Base-by-base conservation (phyloP, 2,797 vertebrate genomes). In the Falco berigora region DNA sequence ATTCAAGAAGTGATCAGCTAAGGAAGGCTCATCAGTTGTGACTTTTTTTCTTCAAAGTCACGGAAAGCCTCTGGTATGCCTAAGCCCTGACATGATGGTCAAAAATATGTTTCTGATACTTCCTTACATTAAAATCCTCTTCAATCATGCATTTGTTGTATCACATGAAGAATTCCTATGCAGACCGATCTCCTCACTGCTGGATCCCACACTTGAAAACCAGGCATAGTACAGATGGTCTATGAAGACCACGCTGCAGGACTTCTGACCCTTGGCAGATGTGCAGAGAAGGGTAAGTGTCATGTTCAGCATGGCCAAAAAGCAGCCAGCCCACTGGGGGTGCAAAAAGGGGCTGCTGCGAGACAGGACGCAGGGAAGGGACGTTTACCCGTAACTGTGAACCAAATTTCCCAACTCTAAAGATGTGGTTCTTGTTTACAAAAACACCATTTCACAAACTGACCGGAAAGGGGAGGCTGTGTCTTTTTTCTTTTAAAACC, bases 251-350 rank as follows among this genome's bases (percentile, higher is more conserved):
- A 63, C 4, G 0, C 80, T 55, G 88, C 67, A 66, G 71, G 84
- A 85, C 22, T 91, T 91, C 16, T 59, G 61, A 90, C 71, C 79
- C 49, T 74, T 52, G 58, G 46, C 62, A 86, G 52, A 68, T 47
- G 75, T 86, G 49, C 59, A 50, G 52, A 87, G 71, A 47, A 21
- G 22, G 8, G 16, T 61, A 46, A 18, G 36, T 81, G 40, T 64
- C 52, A 28, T 2, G 1, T 86, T 61, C 2, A 2, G 36, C 42
- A 34, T 8, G 44, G 64, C 30, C 75, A 64, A 58, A 77, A 87
- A 10, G 30, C 32, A 0, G 0, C 16, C 52, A 63, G 52, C 49
- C 52, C 18, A 2, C 36, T 30, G 23, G 1, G 12, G 6, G 5
- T 58, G n/a, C 17, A 64, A 50, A 28, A 92, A 50, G 40, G 12